Conservation (phyloP, 1,140 invertebrate genomes). For the Aphelenchoides fujianensis region DNA sequence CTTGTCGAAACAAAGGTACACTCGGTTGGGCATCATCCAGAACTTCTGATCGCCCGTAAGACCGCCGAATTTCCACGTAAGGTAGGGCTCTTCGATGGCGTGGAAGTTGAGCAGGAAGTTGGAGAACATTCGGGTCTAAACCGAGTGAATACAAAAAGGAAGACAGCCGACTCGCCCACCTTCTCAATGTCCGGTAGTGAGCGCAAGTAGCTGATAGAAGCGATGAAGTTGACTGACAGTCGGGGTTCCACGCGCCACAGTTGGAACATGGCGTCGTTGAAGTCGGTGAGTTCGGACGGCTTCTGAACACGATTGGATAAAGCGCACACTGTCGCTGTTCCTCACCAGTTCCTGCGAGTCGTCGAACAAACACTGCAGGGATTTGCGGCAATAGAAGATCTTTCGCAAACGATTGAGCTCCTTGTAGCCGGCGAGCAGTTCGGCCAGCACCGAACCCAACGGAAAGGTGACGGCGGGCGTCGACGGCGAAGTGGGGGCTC, state of each 20-base stretch:
- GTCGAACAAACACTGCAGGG: slow-evolving; percentile 24
- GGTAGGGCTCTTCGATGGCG: slow-evolving; percentile 37
- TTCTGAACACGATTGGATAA: slow-evolving; percentile 27
- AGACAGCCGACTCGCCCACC: not conserved
- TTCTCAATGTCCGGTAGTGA: slow-evolving; percentile 21
- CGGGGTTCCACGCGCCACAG: slow-evolving; percentile 34
- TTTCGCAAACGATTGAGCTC: slow-evolving; percentile 41
- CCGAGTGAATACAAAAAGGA: slow-evolving; percentile 25
- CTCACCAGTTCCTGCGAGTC: slow-evolving; percentile 32
- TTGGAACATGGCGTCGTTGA: slow-evolving; percentile 37
- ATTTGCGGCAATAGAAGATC: slow-evolving; percentile 41
- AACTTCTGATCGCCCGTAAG: slow-evolving; percentile 8
- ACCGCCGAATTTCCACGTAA: slow-evolving; percentile 34
- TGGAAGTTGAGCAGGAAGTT: slow-evolving; percentile 33
- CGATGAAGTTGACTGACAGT: slow-evolving; percentile 32
- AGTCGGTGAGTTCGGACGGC: slow-evolving; percentile 31
- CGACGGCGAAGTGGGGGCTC: slow-evolving; percentile 4
- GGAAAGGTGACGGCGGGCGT: not conserved
- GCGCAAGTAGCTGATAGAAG: slow-evolving; percentile 6
- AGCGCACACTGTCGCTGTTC: not conserved
- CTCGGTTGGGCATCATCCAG: slow-evolving; percentile 40
- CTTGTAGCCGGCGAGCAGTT: slow-evolving; percentile 31
- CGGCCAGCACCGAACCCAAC: slow-evolving; percentile 28
- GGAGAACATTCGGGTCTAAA: slow-evolving; percentile 31
- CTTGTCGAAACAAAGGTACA: slow-evolving; percentile 24